These are phyloP conservation scores for Myotis davidii DNA, from an alignment of 2,113 vertebrate species.

Conservation along the genomic window DNA sequence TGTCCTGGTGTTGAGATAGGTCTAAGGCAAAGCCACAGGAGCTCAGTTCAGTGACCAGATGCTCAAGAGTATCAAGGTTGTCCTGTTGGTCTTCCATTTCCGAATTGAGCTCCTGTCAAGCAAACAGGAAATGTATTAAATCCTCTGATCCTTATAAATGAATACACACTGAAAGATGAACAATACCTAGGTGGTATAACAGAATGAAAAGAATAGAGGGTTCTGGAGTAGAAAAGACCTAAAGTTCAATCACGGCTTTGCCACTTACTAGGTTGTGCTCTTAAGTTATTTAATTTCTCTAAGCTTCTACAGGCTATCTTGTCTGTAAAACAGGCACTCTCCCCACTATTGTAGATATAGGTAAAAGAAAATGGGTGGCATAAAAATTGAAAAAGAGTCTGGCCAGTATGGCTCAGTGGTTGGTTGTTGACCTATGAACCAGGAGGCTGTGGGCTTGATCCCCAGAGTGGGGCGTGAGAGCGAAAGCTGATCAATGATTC, in stretches of 20 bases:
- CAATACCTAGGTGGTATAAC: background rate
- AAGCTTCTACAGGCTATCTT: background rate
- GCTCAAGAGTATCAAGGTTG: constrained; percentile 89
- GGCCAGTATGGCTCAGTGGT: too few relatives aligned
- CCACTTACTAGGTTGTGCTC: background rate
- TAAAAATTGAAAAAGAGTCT: background rate
- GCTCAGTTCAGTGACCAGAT: constrained; percentile 88
- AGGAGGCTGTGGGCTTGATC: too few relatives aligned
- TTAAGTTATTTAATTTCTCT: constrained; percentile 4
- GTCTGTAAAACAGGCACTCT: background rate
- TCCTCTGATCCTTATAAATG: background rate
- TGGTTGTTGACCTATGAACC: too few relatives aligned
- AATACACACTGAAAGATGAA: constrained; percentile 23
- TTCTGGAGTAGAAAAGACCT: constrained; percentile 10
- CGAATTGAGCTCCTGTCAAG: constrained; percentile 89
- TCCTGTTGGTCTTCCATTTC: constrained; percentile 92
- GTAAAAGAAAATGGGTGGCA: background rate
- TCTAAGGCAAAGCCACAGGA: constrained; percentile 84
- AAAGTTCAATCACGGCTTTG: constrained; percentile 10
- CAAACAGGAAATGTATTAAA: background rate
- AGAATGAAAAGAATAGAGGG: constrained; percentile 25
- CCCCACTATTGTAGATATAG: background rate
- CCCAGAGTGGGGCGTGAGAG: too few relatives aligned
- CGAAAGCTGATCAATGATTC: too few relatives aligned
- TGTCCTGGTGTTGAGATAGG: constrained; percentile 88